Evolutionary conservation across 2,797 vertebrate species (phyloP).

Genomic region (Xenentodon cancila): DNA sequence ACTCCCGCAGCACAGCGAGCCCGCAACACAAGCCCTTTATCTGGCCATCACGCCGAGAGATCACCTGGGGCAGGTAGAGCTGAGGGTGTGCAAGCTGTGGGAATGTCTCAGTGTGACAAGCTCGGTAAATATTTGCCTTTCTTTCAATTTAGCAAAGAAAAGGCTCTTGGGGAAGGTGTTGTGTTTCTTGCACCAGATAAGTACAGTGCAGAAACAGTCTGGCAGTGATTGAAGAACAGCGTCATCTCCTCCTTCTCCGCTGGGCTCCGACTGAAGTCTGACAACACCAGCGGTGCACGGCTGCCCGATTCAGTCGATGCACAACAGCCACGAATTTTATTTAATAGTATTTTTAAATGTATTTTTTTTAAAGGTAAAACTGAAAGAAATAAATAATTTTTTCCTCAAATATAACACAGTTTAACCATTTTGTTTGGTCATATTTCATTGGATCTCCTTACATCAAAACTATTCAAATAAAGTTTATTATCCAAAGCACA

Average conservation of each 20-base stretch:
- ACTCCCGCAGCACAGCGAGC: conserved; percentile 67
- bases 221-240: conserved; percentile 40
- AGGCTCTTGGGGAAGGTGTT: conserved; percentile 35
- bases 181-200: conserved; percentile 47
- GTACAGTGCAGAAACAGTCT: conserved; percentile 40
- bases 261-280: conserved; percentile 28
- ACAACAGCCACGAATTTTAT: not conserved
- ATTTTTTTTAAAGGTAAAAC: too few relatives aligned
- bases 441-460: too few relatives aligned
- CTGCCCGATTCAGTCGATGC: not conserved
- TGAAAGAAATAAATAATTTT: too few relatives aligned
- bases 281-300: not conserved
- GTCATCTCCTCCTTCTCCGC: conserved; percentile 34
- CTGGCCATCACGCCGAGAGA: conserved; percentile 52
- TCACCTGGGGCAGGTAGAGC: conserved; percentile 61
- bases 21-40: conserved; percentile 68
- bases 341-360: too few relatives aligned
- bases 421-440: too few relatives aligned
- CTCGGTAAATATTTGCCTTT: conserved; percentile 69
- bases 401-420: too few relatives aligned
- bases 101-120: conserved; percentile 43
- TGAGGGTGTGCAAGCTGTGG: conserved; percentile 53
- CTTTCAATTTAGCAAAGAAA: conserved; percentile 60
- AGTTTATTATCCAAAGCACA: too few relatives aligned
- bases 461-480: too few relatives aligned